Evolutionary conservation across 2,888 invertebrate genomes (phyloP).

Genomic region (Agrotis puta): DNA sequence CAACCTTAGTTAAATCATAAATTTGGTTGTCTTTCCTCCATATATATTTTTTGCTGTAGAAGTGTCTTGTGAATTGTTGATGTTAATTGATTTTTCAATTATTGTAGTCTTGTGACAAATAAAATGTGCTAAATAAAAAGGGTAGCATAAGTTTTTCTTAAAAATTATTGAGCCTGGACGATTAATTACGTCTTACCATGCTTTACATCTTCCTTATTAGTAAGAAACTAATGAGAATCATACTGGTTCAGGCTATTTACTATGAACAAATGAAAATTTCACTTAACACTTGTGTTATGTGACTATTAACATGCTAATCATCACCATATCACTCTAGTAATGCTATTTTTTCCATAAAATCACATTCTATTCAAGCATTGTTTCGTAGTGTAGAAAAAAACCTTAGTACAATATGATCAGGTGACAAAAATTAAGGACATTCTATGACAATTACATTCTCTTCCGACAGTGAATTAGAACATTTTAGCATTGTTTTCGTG

Average conservation of each 20-base stretch:
- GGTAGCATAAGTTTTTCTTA: not conserved
- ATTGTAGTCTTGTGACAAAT: not conserved
- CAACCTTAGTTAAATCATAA: no score
- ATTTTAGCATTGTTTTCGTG: not conserved
- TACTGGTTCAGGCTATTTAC: not conserved
- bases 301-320: no score
- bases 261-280: not conserved
- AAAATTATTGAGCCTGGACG: not conserved
- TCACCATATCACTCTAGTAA: not conserved
- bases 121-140: not conserved
- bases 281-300: not conserved
- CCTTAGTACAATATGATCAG: constrained; percentile 44
- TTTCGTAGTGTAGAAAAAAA: not conserved
- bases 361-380: no score
- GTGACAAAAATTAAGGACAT: constrained; percentile 46
- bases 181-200: not conserved
- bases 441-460: constrained; percentile 23
- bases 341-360: not conserved
- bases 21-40: no score
- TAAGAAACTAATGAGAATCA: not conserved
- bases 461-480: constrained; percentile 10
- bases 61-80: no score
- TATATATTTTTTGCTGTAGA: no score
- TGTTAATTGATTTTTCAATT: not conserved
- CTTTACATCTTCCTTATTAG: not conserved